These are phyloP conservation scores for Corydoras maculifer DNA, from an alignment of 2,113 vertebrate genomes.

Conservation along the genomic window DNA sequence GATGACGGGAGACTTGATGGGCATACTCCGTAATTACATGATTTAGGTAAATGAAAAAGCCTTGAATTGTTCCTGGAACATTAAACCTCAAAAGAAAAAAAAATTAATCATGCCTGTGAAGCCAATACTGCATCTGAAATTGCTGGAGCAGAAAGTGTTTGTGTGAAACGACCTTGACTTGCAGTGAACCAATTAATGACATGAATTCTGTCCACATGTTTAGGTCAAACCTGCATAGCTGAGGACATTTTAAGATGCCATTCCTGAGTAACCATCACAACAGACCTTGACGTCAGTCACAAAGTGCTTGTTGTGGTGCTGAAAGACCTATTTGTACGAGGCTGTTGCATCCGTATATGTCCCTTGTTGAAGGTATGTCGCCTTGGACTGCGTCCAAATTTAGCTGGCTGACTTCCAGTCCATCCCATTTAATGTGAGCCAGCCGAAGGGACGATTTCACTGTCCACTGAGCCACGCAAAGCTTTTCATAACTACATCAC, in stretches of 20 bases:
- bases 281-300: background rate
- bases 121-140: slow-evolving; percentile 5
- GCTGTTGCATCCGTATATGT: background rate
- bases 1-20: background rate
- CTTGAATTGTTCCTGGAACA: slow-evolving; percentile 13
- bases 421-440: slow-evolving; percentile 24
- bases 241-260: background rate
- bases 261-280: slow-evolving; percentile 3
- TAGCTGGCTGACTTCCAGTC: slow-evolving; percentile 34
- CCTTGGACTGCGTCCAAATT: background rate
- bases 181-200: slow-evolving; percentile 26
- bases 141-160: slow-evolving; percentile 19
- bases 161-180: slow-evolving; percentile 21
- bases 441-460: slow-evolving; percentile 48
- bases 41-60: slow-evolving; percentile 16
- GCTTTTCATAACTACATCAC: slow-evolving; percentile 44
- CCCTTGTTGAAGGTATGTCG: slow-evolving; percentile 2
- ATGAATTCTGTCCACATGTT: slow-evolving; percentile 24
- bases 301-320: slow-evolving; percentile 14
- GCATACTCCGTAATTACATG: background rate
- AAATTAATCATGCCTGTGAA: background rate
- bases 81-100: slow-evolving; percentile 3
- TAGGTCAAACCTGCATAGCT: background rate
- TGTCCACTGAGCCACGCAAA: slow-evolving; percentile 46
- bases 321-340: slow-evolving; percentile 18